A percentile compares a stretch with the other conserved stretches of the same genome.
These are phyloP conservation scores for Cygnus atratus DNA, from an alignment of 2,113 vertebrate species.

Conservation along the genomic window DNA sequence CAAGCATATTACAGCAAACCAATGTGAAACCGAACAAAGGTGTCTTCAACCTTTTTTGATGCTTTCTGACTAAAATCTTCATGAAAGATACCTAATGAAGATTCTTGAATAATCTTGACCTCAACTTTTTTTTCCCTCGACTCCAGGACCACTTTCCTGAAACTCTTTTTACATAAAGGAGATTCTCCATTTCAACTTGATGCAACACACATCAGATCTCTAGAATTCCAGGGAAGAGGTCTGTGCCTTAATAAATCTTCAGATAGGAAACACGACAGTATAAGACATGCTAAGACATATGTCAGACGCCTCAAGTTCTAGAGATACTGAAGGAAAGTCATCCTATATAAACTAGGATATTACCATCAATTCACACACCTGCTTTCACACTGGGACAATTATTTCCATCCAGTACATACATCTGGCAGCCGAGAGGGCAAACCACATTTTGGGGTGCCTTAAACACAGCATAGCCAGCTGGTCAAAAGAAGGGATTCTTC, in stretches of 20 bases:
- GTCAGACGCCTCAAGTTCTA: neutral
- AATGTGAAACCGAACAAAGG: neutral
- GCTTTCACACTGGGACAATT: neutral
- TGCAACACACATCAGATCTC: neutral
- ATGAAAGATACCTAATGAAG: neutral
- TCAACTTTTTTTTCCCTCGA: neutral
- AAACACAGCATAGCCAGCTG: neutral
- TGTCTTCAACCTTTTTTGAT: neutral
- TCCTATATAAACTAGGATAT: neutral
- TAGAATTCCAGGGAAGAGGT: too few relatives aligned
- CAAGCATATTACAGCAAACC: neutral
- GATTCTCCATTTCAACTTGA: neutral
- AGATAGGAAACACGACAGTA: neutral
- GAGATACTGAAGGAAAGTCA: neutral
- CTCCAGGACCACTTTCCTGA: neutral
- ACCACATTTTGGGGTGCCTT: neutral
- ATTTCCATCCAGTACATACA: neutral
- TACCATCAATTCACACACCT: neutral
- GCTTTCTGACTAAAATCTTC: neutral
- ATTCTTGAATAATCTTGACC: neutral
- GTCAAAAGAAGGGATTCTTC: neutral
- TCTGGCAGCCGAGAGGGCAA: neutral
- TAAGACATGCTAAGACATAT: neutral
- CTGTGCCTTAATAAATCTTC: neutral
- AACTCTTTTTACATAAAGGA: neutral